phyloP scores from a whole-genome alignment of 2,113 vertebrate genomes.

The Caracal caracal region DNA sequence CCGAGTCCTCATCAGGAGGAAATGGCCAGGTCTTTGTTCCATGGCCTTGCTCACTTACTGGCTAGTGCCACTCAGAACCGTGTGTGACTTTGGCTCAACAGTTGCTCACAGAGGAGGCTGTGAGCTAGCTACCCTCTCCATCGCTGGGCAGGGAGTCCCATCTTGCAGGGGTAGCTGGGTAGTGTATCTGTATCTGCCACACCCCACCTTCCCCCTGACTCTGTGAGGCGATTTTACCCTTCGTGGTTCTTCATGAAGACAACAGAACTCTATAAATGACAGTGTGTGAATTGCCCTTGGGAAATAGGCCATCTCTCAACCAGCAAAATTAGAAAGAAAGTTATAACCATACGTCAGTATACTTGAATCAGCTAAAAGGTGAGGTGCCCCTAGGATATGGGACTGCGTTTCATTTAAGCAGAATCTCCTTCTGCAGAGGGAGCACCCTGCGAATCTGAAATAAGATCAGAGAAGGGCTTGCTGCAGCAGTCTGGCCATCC shows the following conservation, averaged over 20 bases:
- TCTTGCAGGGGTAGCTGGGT: not conserved
- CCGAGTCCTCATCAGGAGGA: not conserved
- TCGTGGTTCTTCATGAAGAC: not conserved
- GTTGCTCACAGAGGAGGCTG: not conserved
- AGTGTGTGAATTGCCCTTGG: not conserved
- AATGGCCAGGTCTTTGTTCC: not conserved
- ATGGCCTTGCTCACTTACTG: not conserved
- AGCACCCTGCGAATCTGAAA: constrained; percentile 39
- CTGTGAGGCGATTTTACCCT: not conserved
- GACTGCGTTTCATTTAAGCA: constrained; percentile 16
- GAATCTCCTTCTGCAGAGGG: constrained; percentile 15
- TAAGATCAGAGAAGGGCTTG: constrained; percentile 46
- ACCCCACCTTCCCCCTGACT: not conserved
- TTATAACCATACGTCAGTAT: not conserved
- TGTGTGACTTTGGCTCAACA: not conserved
- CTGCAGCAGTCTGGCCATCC: not conserved
- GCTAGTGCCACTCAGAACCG: not conserved
- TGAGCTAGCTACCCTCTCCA: not conserved
- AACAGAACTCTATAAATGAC: not conserved
- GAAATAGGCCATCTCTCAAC: constrained; percentile 41
- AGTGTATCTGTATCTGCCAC: not conserved
- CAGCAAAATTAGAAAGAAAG: constrained; percentile 50
- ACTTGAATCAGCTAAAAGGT: not conserved
- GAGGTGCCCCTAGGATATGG: constrained; percentile 44
- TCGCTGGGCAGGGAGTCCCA: not conserved